Conservation (phyloP, 2,888 invertebrate genomes). For the Sycophila texana region DNA sequence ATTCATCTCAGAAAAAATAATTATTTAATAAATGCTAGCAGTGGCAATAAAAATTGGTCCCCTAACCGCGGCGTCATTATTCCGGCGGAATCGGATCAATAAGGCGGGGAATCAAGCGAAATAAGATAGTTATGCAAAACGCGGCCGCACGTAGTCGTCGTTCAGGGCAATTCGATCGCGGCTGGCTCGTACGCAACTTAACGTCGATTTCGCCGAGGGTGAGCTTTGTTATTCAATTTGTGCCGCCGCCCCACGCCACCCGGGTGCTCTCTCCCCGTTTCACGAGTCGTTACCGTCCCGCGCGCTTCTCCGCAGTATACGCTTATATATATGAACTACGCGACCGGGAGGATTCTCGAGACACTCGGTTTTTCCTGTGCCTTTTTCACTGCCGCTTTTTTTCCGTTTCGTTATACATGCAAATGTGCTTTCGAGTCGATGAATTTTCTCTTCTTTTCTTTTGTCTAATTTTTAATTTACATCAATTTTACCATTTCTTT, state of each 20-base stretch:
- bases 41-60: slow-evolving; percentile 61
- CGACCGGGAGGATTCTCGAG: background rate
- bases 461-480: no score
- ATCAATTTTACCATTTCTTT: no score
- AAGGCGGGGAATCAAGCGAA: slow-evolving; percentile 69
- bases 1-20: background rate
- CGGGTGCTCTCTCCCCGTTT: background rate
- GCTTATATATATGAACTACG: background rate
- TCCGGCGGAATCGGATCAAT: slow-evolving; percentile 69
- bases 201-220: slow-evolving; percentile 63
- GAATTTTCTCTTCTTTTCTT: no score
- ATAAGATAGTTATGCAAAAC: slow-evolving; percentile 74
- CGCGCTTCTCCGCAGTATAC: background rate
- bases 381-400: background rate
- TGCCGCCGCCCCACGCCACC: slow-evolving; percentile 45
- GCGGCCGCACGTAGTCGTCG: slow-evolving; percentile 68
- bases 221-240: slow-evolving; percentile 74
- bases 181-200: slow-evolving; percentile 5
- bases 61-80: slow-evolving; percentile 19
- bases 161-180: slow-evolving; percentile 42
- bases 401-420: no score
- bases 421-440: no score
- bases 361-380: background rate
- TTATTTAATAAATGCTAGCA: background rate
- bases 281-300: slow-evolving; percentile 21